These are phyloP conservation scores for Menura novaehollandiae DNA, from an alignment of 2,113 vertebrate genomes.

Conservation along the genomic window DNA sequence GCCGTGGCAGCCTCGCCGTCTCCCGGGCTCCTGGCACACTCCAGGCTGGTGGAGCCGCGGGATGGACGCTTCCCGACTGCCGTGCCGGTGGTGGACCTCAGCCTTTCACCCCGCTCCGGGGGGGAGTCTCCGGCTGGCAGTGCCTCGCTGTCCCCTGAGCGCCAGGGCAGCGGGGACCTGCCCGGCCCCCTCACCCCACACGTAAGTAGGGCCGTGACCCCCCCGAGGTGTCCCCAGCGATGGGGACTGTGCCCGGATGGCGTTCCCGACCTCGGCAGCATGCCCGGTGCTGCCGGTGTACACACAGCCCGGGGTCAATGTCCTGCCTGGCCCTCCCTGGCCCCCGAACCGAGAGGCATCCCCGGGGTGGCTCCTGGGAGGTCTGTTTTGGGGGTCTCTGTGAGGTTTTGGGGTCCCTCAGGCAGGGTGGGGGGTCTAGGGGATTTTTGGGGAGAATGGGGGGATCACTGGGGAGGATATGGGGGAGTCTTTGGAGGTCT, in stretches of 20 bases:
- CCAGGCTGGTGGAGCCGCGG: slow-evolving; percentile 74
- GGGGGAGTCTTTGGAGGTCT: too few relatives aligned
- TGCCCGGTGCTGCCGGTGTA: not conserved
- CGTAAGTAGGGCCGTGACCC: slow-evolving; percentile 67
- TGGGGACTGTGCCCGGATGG: not conserved
- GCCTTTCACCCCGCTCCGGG: slow-evolving; percentile 81
- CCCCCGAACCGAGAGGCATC: not conserved
- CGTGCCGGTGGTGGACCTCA: slow-evolving; percentile 87
- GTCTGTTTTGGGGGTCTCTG: not conserved
- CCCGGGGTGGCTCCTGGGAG: not conserved
- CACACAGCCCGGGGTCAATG: not conserved
- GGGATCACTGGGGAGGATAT: not conserved
- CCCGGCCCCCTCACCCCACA: slow-evolving; percentile 70
- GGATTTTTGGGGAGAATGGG: not conserved
- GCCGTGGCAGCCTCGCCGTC: not conserved
- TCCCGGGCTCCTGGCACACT: slow-evolving; percentile 70
- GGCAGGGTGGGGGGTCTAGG: not conserved
- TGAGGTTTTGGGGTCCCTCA: not conserved
- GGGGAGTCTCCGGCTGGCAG: slow-evolving; percentile 75
- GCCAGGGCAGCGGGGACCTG: slow-evolving; percentile 79
- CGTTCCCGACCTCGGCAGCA: not conserved
- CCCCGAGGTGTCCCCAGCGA: not conserved
- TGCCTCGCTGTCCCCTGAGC: slow-evolving; percentile 82
- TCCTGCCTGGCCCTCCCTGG: not conserved
- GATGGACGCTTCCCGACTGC: slow-evolving; percentile 72